Conservation (phyloP, 1,140 invertebrate genomes). For the Caenorhabditis latens region DNA sequence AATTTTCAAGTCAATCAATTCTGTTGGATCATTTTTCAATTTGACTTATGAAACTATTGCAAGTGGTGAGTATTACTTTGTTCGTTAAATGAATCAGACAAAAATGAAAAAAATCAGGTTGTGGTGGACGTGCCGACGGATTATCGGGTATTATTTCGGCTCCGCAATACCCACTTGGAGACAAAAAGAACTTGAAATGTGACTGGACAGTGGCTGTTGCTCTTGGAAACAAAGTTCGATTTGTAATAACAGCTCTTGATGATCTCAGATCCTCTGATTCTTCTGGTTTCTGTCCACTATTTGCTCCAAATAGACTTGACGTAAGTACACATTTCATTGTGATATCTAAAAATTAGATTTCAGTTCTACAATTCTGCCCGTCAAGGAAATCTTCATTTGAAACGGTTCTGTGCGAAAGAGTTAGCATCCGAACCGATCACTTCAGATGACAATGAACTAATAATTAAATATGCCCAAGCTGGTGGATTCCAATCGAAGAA, state of each 20-base stretch:
- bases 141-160: conserved; percentile 70
- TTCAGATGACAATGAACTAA: conserved; percentile 69
- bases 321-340: conserved; percentile 36
- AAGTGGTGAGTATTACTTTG: conserved; percentile 57
- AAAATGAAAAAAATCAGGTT: conserved; percentile 73
- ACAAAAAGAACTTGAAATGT: conserved; percentile 71
- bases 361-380: conserved; percentile 62
- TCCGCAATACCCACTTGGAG: conserved; percentile 75
- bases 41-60: conserved; percentile 72
- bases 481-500: conserved; percentile 71
- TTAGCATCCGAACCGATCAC: conserved; percentile 65
- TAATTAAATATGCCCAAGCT: conserved; percentile 72
- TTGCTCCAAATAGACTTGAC: conserved; percentile 73
- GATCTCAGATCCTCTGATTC: conserved; percentile 71
- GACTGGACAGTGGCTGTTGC: conserved; percentile 75
- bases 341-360: background rate
- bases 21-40: conserved; percentile 74
- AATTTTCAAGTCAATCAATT: conserved; percentile 6
- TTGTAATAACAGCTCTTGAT: conserved; percentile 70
- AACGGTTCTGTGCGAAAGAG: conserved; percentile 71
- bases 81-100: background rate
- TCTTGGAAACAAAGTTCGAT: conserved; percentile 71
- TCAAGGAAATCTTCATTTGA: conserved; percentile 48
- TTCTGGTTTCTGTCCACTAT: conserved; percentile 71
- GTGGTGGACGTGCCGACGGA: conserved; percentile 78